These are phyloP conservation scores for Spermophilus dauricus DNA, from an alignment of 2,113 vertebrate species.

Conservation along the genomic window DNA sequence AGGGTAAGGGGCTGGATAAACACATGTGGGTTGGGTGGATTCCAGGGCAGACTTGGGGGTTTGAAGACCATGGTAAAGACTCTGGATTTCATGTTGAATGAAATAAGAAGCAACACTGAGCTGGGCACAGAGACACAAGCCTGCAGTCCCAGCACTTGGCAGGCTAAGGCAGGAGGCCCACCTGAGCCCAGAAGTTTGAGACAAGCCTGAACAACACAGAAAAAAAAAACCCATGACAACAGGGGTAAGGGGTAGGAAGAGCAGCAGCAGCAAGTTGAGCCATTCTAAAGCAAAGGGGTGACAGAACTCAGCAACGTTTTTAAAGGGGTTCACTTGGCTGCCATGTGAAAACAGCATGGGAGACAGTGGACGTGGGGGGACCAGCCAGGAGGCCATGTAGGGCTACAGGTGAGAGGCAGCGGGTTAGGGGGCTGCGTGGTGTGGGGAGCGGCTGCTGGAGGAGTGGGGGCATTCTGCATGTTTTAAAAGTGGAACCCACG, in stretches of 20 bases:
- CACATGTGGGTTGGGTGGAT: neutral
- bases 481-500: no score
- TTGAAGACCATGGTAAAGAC: neutral
- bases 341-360: neutral
- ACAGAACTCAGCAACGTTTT: neutral
- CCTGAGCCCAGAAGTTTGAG: neutral
- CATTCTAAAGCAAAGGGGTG: neutral
- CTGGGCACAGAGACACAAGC: no score
- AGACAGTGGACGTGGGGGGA: rapidly evolving
- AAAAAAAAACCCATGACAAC: no score
- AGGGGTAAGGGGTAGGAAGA: no score
- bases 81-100: neutral
- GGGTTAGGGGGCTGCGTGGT: no score
- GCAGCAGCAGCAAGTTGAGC: neutral
- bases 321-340: neutral
- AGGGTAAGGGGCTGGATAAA: rapidly evolving
- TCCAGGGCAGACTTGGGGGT: neutral
- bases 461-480: no score
- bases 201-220: neutral
- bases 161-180: neutral
- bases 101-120: neutral
- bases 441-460: no score
- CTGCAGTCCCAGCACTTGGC: no score
- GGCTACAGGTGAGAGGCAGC: no score
- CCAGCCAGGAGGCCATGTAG: neutral